Percentiles rank a stretch among this genome's conserved stretches.
phyloP scores from a whole-genome alignment of 2,113 vertebrate species.

The Hypomesus transpacificus region DNA sequence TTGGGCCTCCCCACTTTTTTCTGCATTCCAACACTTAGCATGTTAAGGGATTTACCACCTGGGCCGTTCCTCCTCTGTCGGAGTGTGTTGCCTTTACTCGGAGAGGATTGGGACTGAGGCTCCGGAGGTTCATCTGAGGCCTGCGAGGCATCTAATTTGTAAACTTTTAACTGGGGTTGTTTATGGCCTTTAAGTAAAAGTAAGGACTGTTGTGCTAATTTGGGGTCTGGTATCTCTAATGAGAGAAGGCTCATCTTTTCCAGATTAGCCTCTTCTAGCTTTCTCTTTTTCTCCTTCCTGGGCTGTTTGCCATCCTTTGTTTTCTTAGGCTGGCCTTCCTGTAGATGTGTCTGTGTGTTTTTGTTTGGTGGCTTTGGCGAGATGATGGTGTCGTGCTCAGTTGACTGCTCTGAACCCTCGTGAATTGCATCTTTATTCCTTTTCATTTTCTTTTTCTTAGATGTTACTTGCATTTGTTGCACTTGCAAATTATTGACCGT shows the following conservation, averaged over 20 bases:
- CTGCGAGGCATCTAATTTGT: constrained; percentile 68
- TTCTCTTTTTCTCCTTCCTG: constrained; percentile 41
- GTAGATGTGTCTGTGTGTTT: constrained; percentile 55
- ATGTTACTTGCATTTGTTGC: constrained; percentile 44
- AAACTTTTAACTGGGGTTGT: constrained; percentile 75
- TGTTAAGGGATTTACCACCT: constrained; percentile 16
- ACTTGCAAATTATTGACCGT: constrained; percentile 4
- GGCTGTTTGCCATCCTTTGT: constrained; percentile 35
- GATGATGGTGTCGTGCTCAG: constrained; percentile 32
- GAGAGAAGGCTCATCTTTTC: constrained; percentile 30
- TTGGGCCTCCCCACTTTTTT: constrained; percentile 56
- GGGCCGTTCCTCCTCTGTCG: constrained; percentile 13
- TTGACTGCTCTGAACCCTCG: constrained; percentile 13
- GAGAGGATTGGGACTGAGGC: constrained; percentile 27
- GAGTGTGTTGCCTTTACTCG: constrained; percentile 10
- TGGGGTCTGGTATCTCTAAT: constrained; percentile 22
- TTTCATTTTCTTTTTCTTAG: constrained; percentile 61
- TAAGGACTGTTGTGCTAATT: constrained; percentile 62
- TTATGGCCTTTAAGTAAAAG: constrained; percentile 76
- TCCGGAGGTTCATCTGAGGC: constrained; percentile 33
- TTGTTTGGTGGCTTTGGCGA: constrained; percentile 43
- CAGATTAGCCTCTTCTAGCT: constrained; percentile 15
- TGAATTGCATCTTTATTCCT: constrained; percentile 42
- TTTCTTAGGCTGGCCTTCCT: constrained; percentile 41
- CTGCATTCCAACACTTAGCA: constrained; percentile 22